Evolutionary conservation across 2,888 invertebrate species (phyloP).

Genomic region (Teleogryllus oceanicus): DNA sequence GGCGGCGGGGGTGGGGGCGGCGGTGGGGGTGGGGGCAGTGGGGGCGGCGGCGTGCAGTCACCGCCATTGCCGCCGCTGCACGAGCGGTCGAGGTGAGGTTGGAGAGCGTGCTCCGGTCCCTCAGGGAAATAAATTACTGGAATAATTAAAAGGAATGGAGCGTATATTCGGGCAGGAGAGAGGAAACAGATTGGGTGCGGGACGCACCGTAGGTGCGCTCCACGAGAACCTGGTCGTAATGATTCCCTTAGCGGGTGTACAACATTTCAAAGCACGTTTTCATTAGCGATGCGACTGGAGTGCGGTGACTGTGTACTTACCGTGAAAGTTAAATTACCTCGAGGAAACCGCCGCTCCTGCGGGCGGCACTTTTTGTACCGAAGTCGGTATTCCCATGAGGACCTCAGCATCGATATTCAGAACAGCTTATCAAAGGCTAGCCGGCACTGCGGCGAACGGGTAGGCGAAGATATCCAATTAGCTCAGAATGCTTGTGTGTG

Average conservation of each 20-base stretch:
- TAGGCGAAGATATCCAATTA: slow-evolving; percentile 11
- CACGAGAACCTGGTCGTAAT: neutral
- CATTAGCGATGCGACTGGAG: neutral
- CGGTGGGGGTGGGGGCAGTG: neutral
- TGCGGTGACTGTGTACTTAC: neutral
- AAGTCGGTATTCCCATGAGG: neutral
- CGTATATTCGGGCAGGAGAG: neutral
- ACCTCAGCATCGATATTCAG: neutral
- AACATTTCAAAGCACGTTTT: slow-evolving; percentile 18
- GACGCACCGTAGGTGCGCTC: neutral
- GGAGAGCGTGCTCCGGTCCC: neutral
- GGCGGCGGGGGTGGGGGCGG: neutral
- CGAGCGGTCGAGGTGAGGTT: neutral
- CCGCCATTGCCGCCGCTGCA: neutral
- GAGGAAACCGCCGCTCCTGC: neutral
- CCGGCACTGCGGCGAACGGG: neutral
- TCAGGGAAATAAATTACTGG: neutral
- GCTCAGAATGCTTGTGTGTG: neutral
- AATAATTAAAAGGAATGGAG: neutral
- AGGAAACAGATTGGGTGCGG: neutral
- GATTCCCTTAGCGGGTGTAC: slow-evolving; percentile 11
- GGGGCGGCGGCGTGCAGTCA: neutral
- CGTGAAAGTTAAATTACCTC: slow-evolving; percentile 10
- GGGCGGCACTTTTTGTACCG: neutral
- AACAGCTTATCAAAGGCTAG: neutral